Conservation (phyloP, 2,113 vertebrate species). For the Propithecus coquereli region DNA sequence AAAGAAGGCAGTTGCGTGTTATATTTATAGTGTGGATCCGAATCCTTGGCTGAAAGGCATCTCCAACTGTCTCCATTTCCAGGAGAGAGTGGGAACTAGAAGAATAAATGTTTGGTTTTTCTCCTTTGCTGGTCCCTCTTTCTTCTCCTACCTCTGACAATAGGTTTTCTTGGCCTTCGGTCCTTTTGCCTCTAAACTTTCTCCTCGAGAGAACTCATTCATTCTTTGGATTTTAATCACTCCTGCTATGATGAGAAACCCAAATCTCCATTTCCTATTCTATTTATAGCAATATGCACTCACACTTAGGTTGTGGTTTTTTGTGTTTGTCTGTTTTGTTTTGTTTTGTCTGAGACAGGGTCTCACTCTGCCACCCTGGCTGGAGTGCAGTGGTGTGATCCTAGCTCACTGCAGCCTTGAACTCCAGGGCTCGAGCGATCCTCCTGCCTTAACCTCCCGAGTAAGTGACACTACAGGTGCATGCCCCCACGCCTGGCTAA, state of each 20-base stretch:
- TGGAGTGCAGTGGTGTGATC: too few species aligned
- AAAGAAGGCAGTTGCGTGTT: neutral
- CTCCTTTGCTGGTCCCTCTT: neutral
- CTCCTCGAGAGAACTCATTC: neutral
- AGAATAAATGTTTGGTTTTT: neutral
- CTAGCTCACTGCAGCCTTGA: too few species aligned
- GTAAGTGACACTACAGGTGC: too few species aligned
- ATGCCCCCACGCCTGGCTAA: too few species aligned
- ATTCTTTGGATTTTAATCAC: neutral
- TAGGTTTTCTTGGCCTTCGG: neutral
- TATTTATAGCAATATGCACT: neutral
- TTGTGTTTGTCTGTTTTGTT: too few species aligned
- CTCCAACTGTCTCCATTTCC: neutral
- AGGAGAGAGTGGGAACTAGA: neutral
- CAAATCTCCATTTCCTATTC: neutral
- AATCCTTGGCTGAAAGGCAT: neutral
- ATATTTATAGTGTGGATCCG: neutral
- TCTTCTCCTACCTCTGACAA: neutral
- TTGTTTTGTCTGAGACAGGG: too few species aligned
- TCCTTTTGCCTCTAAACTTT: conserved; percentile 27
- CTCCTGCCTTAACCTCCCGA: too few species aligned
- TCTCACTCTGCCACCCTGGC: too few species aligned
- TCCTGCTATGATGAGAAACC: neutral
- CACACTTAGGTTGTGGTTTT: neutral
- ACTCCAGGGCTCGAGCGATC: too few species aligned